A percentile compares a stretch with the other conserved stretches of the same genome.
Evolutionary conservation across 2,797 vertebrate species (phyloP).

Genomic region (Sebastes melanostomus): DNA sequence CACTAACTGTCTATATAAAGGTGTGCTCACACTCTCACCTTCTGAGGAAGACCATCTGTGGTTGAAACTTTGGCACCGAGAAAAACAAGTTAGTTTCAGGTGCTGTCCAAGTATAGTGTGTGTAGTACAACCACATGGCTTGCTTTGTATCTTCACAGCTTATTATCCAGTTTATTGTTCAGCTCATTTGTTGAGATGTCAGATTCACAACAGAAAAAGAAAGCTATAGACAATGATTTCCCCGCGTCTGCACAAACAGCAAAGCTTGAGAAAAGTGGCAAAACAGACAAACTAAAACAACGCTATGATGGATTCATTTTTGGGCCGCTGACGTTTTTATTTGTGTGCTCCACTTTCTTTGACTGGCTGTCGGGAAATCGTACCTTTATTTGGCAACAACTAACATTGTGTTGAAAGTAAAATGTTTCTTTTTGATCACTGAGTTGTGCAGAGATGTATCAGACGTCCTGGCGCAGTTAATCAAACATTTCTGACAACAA

Average conservation of each 20-base stretch:
- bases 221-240: background rate
- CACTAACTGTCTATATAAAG: background rate
- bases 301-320: constrained; percentile 1
- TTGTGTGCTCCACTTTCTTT: constrained; percentile 27
- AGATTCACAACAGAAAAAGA: background rate
- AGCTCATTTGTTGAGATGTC: background rate
- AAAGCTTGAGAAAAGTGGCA: background rate
- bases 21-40: background rate
- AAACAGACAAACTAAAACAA: background rate
- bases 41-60: background rate
- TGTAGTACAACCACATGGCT: background rate
- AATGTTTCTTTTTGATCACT: constrained; percentile 21
- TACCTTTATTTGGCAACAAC: constrained; percentile 13
- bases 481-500: background rate
- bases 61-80: background rate
- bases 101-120: background rate
- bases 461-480: background rate
- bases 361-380: constrained; percentile 16
- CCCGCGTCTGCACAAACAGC: background rate
- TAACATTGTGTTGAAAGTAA: constrained; percentile 20
- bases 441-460: background rate
- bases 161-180: background rate
- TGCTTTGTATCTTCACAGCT: background rate
- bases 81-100: background rate
- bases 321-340: constrained; percentile 17